Base-by-base conservation (phyloP, 2,888 invertebrate species). In the Mongoloraphidia duomilia region DNA sequence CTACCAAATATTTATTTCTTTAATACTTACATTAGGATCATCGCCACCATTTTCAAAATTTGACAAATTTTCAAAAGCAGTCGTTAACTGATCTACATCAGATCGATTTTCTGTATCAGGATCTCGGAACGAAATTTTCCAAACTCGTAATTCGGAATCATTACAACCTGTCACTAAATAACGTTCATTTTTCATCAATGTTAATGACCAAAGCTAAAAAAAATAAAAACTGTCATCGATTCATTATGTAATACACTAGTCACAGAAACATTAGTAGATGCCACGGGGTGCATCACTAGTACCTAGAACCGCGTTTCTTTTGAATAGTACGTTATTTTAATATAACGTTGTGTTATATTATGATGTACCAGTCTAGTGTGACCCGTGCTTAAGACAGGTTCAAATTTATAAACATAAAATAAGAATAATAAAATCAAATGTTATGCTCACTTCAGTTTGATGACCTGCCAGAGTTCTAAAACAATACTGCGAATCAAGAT, bases 401-500 rank as follows among this genome's bases (percentile, higher is more conserved):
- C 11, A 14, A 42, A 44, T 13, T 40, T 17, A 17, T 17, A 17
- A 17, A 17, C 17, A n/a, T n/a, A 42, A 12, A 40, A 46, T 39
- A 44, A 41, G 43, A 38, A 41, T 8, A 38, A 43, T 26, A 26
- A 17, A 17, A 17, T 26, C 3, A 26, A 26, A 26, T 42, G 45
- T 47, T 17, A 46, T 41, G 51, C 53, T 59, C 69, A 83, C 84
- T 73, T 94, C 94, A 54, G 83, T 80, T 60, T 82, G 78, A 68
- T 90, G 87, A 50, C 91, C 94, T 39, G 90, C 82, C 45, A 98
- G 72, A 3, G 97, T 97, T 66, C 89, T 90, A 61, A 97, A 97
- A 65, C 96, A 97, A 61, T 92, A 88, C 59, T 93, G 88, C 8
- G 92, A 92, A 56, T 89, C 85, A 55, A 97, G 73, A 66, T 97